phyloP scores from a whole-genome alignment of 2,113 vertebrate genomes.

The Amblyopsis rosae region DNA sequence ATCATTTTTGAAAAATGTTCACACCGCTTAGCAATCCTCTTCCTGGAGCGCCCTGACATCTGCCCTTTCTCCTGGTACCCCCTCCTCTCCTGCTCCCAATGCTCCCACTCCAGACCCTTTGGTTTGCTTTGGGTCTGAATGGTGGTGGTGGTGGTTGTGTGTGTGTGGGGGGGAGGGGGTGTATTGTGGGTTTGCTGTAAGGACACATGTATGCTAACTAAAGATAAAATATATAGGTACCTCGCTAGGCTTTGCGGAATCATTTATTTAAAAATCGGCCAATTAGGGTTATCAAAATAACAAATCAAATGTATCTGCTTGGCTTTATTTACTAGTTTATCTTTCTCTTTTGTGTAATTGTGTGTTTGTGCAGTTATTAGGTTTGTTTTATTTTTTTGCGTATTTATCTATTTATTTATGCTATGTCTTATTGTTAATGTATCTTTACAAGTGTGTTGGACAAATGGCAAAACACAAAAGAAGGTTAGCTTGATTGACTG shows the following conservation, averaged over 20 bases:
- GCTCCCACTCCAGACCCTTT: constrained; percentile 48
- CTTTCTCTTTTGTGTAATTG: not conserved
- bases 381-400: not conserved
- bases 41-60: constrained; percentile 67
- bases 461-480: not conserved
- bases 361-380: constrained; percentile 7
- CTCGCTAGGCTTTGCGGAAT: constrained; percentile 14
- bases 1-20: constrained; percentile 75
- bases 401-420: not conserved
- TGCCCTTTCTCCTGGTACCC: constrained; percentile 65
- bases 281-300: not conserved
- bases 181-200: too few species aligned
- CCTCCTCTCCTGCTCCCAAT: constrained; percentile 52
- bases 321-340: not conserved
- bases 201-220: constrained; percentile 1
- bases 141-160: constrained; percentile 14
- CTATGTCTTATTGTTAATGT: constrained; percentile 1
- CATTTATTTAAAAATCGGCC: not conserved
- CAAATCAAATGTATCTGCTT: not conserved
- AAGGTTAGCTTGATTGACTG: not conserved
- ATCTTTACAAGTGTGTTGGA: not conserved
- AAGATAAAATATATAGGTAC: constrained; percentile 25
- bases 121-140: constrained; percentile 30
- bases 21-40: constrained; percentile 73
- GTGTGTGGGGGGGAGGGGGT: too few species aligned